Evolutionary conservation across 2,888 invertebrate species (phyloP).

Genomic region (Lacanobia oleracea): DNA sequence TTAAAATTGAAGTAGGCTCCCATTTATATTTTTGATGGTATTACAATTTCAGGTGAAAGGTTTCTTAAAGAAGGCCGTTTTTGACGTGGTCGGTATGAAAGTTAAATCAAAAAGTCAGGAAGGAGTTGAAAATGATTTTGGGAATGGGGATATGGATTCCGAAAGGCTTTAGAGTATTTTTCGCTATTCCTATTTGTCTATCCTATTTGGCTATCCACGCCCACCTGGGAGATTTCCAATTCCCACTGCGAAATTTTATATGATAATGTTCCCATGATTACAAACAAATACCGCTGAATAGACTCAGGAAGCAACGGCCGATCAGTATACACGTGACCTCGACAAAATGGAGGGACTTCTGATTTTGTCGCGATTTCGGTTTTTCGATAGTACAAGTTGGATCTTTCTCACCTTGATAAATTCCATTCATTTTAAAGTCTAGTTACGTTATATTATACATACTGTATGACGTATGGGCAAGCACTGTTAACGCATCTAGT

Average conservation of each 20-base stretch:
- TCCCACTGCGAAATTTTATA: too few species aligned
- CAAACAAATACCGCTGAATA: background rate
- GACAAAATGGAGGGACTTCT: background rate
- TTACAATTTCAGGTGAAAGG: background rate
- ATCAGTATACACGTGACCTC: background rate
- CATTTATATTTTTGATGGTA: background rate
- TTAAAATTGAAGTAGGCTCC: too few species aligned
- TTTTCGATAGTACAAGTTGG: background rate
- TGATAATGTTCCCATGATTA: background rate
- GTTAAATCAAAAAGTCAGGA: background rate
- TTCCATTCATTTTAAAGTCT: background rate
- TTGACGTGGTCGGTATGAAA: background rate
- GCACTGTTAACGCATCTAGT: background rate
- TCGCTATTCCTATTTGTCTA: too few species aligned
- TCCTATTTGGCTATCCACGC: too few species aligned
- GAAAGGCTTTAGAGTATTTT: too few species aligned
- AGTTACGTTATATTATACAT: background rate
- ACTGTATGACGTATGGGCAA: background rate
- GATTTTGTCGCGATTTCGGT: background rate
- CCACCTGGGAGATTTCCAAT: too few species aligned
- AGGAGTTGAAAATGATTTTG: background rate
- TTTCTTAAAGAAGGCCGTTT: background rate
- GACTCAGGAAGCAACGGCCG: background rate
- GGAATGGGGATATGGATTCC: background rate
- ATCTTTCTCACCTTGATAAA: background rate